Percentiles rank a stretch among this genome's conserved stretches.
These are phyloP conservation scores for Fistularia commersonii DNA, from an alignment of 2,797 vertebrate genomes.

Conservation along the genomic window DNA sequence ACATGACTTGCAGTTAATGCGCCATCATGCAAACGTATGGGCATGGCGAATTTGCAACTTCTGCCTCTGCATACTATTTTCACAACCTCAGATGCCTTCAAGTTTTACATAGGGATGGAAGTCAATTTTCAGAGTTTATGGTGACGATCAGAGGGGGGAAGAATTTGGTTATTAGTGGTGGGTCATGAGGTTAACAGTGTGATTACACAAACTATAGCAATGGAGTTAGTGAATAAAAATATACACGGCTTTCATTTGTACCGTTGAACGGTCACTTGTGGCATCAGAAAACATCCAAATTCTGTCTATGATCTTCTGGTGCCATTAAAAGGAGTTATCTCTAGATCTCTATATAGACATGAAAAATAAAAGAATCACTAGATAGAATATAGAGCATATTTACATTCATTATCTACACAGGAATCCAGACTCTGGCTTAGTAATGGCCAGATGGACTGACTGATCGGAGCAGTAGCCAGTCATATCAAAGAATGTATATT, in stretches of 20 bases:
- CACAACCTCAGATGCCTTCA: slow-evolving; percentile 15
- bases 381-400: slow-evolving; percentile 65
- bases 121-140: slow-evolving; percentile 11
- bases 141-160: slow-evolving; percentile 11
- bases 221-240: slow-evolving; percentile 52
- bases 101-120: slow-evolving; percentile 6
- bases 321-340: slow-evolving; percentile 24
- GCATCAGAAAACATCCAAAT: slow-evolving; percentile 32
- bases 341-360: slow-evolving; percentile 56
- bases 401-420: slow-evolving; percentile 69
- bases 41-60: slow-evolving; percentile 1
- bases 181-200: slow-evolving; percentile 42
- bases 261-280: slow-evolving; percentile 43
- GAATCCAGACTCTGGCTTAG: slow-evolving; percentile 22
- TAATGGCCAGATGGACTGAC: slow-evolving; percentile 21
- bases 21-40: slow-evolving; percentile 23
- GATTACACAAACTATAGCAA: slow-evolving; percentile 57
- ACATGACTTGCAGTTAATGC: slow-evolving; percentile 8
- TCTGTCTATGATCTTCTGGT: slow-evolving; percentile 22
- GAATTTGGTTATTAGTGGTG: slow-evolving; percentile 2
- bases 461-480: slow-evolving; percentile 34
- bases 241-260: slow-evolving; percentile 34
- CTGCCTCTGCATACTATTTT: slow-evolving; percentile 5
- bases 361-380: slow-evolving; percentile 60
- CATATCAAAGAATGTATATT: slow-evolving; percentile 24